phyloP scores from a whole-genome alignment of 2,888 invertebrate genomes.

The Apamea crenata region DNA sequence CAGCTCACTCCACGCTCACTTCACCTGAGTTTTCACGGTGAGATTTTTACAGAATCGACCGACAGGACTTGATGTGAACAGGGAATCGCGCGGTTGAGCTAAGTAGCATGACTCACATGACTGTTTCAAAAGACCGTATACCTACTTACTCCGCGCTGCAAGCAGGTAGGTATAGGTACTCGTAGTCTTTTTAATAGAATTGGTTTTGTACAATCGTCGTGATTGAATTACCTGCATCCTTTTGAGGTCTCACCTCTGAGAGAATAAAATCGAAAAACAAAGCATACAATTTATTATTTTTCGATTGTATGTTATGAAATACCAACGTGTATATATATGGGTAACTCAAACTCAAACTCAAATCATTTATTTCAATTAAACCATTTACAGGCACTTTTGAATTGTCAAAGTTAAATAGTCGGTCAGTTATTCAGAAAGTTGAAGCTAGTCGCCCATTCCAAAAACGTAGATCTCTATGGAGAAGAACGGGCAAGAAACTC shows the following conservation, averaged over 20 bases:
- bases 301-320: no score
- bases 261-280: not conserved
- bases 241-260: not conserved
- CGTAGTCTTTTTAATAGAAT: not conserved
- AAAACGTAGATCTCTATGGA: no score
- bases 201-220: not conserved
- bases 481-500: no score
- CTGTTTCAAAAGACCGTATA: not conserved
- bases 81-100: not conserved
- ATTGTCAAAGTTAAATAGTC: no score
- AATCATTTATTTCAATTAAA: no score
- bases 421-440: no score
- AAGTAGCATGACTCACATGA: not conserved
- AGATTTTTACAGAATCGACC: no score
- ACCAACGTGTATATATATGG: not conserved
- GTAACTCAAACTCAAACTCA: no score
- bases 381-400: no score
- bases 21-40: no score
- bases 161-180: not conserved
- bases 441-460: no score
- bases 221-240: slow-evolving; percentile 7
- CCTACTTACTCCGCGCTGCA: not conserved
- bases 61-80: not conserved
- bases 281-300: not conserved
- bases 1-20: no score